Conservation (phyloP, 2,797 vertebrate genomes). For the Falco berigora region DNA sequence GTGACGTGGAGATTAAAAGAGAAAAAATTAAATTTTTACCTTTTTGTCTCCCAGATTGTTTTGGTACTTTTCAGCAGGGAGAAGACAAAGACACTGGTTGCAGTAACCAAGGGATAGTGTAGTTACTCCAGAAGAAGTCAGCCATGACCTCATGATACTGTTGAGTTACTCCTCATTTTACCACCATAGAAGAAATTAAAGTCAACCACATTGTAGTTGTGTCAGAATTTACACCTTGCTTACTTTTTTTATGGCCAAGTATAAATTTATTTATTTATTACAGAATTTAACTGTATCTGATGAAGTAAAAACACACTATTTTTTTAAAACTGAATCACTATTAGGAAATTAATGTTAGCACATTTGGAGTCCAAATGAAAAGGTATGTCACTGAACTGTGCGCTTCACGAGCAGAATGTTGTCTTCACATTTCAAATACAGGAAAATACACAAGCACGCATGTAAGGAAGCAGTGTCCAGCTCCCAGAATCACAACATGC, state of each 20-base stretch:
- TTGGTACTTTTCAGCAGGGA: not conserved
- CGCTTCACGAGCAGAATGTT: not conserved
- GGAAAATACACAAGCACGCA: not conserved
- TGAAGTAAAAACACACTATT: not conserved
- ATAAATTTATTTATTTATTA: too few relatives aligned
- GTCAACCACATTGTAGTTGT: not conserved
- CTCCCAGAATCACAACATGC: not conserved
- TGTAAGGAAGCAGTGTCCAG: not conserved
- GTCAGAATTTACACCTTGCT: not conserved
- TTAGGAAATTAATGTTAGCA: not conserved
- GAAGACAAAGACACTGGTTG: not conserved
- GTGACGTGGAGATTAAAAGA: not conserved
- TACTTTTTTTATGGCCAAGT: not conserved
- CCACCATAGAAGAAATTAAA: not conserved
- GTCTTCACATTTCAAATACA: not conserved
- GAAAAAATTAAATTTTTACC: not conserved
- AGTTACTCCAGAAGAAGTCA: not conserved
- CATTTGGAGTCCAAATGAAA: not conserved
- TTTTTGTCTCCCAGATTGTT: not conserved
- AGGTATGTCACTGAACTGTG: not conserved
- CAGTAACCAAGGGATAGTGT: not conserved
- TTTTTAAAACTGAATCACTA: not conserved
- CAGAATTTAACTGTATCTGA: not conserved
- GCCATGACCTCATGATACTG: too few relatives aligned
- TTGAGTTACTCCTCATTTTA: not conserved